Conservation (phyloP, 2,888 invertebrate genomes). For the Sarcophaga rosellei region DNA sequence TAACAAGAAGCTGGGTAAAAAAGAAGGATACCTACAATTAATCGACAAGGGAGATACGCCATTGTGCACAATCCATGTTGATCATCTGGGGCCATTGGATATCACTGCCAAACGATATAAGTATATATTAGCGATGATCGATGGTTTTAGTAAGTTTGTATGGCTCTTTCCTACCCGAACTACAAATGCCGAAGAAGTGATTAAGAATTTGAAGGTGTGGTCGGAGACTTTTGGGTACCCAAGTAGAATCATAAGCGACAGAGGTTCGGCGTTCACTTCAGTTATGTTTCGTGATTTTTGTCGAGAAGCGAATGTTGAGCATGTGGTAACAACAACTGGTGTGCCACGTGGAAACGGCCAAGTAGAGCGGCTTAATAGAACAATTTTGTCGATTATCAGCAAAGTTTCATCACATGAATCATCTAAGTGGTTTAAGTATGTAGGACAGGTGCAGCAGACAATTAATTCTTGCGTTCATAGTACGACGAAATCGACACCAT, state of each 20-base stretch:
- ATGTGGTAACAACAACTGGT: constrained; percentile 13
- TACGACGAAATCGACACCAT: too few species aligned
- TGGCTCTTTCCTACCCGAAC: constrained; percentile 56
- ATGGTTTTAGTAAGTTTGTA: constrained; percentile 49
- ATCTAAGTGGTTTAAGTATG: background rate
- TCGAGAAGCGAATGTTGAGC: background rate
- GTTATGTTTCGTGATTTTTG: constrained; percentile 8
- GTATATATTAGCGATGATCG: constrained; percentile 56
- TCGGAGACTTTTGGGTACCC: constrained; percentile 28
- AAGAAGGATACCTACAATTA: constrained; percentile 56
- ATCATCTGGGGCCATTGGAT: constrained; percentile 58
- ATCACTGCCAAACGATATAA: constrained; percentile 59
- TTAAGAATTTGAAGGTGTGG: constrained; percentile 15
- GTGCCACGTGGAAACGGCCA: background rate
- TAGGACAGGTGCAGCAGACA: constrained; percentile 9
- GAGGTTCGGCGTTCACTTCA: constrained; percentile 33
- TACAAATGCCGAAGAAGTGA: constrained; percentile 19
- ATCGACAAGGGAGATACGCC: constrained; percentile 60
- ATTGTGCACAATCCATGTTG: constrained; percentile 51
- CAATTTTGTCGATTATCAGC: too few species aligned
- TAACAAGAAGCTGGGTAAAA: constrained; percentile 58
- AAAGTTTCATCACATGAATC: too few species aligned
- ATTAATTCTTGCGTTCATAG: too few species aligned
- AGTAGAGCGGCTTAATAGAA: constrained; percentile 11
- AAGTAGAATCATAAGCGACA: constrained; percentile 27